Evolutionary conservation across 2,888 invertebrate species (phyloP).

Genomic region (Drosophila paramelanica): DNA sequence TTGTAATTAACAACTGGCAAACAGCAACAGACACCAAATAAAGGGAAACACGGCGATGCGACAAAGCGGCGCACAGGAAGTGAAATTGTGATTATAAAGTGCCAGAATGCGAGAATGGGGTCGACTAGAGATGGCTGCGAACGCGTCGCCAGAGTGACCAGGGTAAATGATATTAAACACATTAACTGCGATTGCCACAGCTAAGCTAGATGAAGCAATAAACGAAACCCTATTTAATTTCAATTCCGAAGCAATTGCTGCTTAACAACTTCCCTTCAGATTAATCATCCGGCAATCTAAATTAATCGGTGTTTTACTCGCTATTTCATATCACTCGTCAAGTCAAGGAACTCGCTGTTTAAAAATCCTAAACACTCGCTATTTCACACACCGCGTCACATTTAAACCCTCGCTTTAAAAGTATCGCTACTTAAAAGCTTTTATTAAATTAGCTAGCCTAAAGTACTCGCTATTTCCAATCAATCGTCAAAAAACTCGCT

Average conservation of each 20-base stretch:
- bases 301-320: neutral
- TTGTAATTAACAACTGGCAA: constrained; percentile 62
- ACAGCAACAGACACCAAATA: constrained; percentile 30
- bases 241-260: no score
- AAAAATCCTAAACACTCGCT: no score
- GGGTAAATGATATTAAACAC: neutral
- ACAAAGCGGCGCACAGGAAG: neutral
- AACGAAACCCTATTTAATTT: neutral
- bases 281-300: neutral
- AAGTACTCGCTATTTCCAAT: neutral
- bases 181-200: no score
- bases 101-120: neutral
- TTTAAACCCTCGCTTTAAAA: neutral
- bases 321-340: neutral
- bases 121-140: neutral
- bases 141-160: neutral
- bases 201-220: neutral
- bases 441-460: no score
- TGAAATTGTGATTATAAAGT: constrained; percentile 4
- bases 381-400: neutral
- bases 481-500: neutral
- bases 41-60: neutral
- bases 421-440: no score
- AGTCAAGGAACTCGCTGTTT: neutral
- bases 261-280: no score